A percentile compares a stretch with the other conserved stretches of the same genome.
Evolutionary conservation across 2,888 invertebrate species (phyloP).

Genomic region (Cerastoderma edule): DNA sequence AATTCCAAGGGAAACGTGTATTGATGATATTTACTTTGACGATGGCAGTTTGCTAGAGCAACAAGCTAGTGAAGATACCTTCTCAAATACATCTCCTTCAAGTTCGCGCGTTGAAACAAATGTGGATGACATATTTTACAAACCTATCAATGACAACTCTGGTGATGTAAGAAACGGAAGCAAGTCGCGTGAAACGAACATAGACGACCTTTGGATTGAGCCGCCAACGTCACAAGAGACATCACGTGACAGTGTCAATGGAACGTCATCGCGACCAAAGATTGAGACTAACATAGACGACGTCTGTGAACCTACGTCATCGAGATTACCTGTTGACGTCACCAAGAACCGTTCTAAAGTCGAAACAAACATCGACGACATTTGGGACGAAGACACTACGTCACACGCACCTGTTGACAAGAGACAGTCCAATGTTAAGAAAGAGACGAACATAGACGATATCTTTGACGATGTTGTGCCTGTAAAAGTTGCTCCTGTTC

Average conservation of each 20-base stretch:
- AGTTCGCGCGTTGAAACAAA: conserved; percentile 35
- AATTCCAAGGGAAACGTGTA: conserved; percentile 26
- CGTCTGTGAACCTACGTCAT: too few relatives aligned
- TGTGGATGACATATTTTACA: conserved; percentile 38
- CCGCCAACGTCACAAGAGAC: too few relatives aligned
- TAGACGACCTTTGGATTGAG: too few relatives aligned
- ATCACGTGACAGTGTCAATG: too few relatives aligned
- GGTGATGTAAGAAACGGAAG: background rate
- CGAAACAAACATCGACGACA: conserved; percentile 49
- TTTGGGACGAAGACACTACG: conserved; percentile 9
- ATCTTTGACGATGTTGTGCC: conserved; percentile 23
- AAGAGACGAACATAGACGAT: conserved; percentile 35
- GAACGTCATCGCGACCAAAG: too few relatives aligned
- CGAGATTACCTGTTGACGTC: too few relatives aligned
- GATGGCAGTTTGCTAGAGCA: background rate
- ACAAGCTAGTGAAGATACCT: background rate
- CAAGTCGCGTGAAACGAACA: conserved; percentile 28
- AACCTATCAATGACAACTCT: background rate
- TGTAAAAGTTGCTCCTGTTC: conserved; percentile 14
- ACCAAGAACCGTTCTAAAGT: conserved; percentile 16
- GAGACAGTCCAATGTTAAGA: background rate
- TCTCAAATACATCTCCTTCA: background rate
- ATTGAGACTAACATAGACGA: conserved; percentile 8
- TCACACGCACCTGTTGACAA: background rate
- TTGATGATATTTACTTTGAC: conserved; percentile 28